Evolutionary conservation across 2,113 vertebrate species (phyloP).

Genomic region (Psittacula cyanocephala): DNA sequence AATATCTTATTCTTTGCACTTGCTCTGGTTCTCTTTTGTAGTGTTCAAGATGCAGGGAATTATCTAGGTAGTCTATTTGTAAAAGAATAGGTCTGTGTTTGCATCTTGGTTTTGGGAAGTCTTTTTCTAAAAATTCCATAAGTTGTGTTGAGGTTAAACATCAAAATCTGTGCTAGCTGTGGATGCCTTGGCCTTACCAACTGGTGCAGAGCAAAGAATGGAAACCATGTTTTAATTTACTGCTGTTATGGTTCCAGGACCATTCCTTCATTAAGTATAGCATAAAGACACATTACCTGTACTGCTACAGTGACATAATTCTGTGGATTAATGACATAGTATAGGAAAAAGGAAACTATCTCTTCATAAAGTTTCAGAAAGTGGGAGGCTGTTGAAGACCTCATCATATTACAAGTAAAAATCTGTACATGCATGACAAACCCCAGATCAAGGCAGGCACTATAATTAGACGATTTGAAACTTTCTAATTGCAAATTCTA

Average conservation of each 20-base stretch:
- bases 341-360: not conserved
- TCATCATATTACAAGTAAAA: not conserved
- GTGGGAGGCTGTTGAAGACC: not conserved
- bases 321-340: not conserved
- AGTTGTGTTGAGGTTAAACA: not conserved
- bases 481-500: not conserved
- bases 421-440: not conserved
- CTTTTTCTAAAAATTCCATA: not conserved
- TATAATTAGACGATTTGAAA: slow-evolving; percentile 6
- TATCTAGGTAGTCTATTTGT: not conserved
- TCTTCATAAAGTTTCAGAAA: not conserved
- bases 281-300: not conserved
- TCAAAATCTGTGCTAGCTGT: not conserved
- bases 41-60: accelerated
- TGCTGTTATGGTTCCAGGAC: not conserved
- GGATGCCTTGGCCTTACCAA: not conserved
- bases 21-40: not conserved
- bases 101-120: not conserved
- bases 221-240: not conserved
- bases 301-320: not conserved
- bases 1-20: not conserved
- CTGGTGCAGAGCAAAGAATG: not conserved
- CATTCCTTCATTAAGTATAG: not conserved
- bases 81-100: not conserved
- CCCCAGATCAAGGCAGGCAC: not conserved